Conservation (phyloP, 2,113 vertebrate species). For the Paraplagusia blochii region DNA sequence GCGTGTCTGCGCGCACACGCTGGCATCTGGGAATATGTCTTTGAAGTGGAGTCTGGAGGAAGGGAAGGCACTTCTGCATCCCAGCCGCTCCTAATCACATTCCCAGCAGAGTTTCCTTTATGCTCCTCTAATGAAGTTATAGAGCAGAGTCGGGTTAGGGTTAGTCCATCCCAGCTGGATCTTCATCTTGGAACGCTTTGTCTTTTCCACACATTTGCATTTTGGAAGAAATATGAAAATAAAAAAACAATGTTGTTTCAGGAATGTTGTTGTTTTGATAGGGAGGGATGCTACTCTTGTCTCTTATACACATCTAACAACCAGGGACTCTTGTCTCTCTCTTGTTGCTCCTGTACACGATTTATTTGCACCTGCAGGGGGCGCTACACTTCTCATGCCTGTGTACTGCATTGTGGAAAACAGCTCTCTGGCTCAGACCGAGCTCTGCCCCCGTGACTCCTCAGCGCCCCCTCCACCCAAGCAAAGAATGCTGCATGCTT, state of each 20-base stretch:
- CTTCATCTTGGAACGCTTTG: too few relatives aligned
- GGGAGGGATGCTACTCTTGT: too few relatives aligned
- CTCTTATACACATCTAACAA: too few relatives aligned
- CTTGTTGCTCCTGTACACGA: too few relatives aligned
- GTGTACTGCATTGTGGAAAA: not conserved
- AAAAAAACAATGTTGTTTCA: too few relatives aligned
- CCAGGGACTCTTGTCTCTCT: conserved; percentile 1
- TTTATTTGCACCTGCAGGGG: conserved; percentile 46
- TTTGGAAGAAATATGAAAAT: too few relatives aligned
- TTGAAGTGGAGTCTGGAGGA: conserved; percentile 31
- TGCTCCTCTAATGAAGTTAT: conserved; percentile 23
- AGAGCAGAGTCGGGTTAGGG: conserved; percentile 9
- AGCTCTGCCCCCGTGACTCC: not conserved
- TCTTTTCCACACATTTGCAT: too few relatives aligned
- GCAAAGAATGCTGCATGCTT: not conserved
- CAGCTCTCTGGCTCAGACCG: not conserved
- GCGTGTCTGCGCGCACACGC: too few relatives aligned
- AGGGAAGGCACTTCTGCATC: conserved; percentile 4
- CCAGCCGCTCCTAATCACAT: conserved; percentile 8
- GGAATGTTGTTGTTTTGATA: too few relatives aligned
- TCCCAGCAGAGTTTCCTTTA: conserved; percentile 14
- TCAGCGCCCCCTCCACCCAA: not conserved
- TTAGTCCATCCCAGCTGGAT: too few relatives aligned
- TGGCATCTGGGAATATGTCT: conserved; percentile 8
- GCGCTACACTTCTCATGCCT: conserved; percentile 36